A percentile compares a stretch with the other conserved stretches of the same genome.
Conservation (phyloP, 2,113 vertebrate species). For the Fregetta grallaria region DNA sequence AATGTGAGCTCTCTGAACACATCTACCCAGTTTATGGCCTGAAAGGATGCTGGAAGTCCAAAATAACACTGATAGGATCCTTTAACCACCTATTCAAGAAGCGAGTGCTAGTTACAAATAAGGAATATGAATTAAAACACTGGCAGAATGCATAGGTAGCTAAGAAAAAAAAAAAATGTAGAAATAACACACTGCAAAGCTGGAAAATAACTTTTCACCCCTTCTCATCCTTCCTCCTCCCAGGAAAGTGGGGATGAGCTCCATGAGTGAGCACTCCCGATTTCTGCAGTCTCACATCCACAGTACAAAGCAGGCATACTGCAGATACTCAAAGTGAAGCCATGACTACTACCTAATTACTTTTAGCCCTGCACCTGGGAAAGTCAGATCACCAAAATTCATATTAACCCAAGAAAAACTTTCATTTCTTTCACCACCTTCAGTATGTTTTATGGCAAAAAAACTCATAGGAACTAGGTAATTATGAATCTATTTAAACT, state of each 20-base stretch:
- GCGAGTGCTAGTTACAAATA: background rate
- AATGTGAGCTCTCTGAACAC: background rate
- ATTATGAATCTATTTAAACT: background rate
- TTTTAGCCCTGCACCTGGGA: background rate
- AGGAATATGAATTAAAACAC: background rate
- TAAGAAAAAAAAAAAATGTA: background rate
- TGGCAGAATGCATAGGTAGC: background rate
- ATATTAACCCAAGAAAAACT: background rate
- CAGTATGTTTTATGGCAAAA: background rate
- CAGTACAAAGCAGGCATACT: background rate
- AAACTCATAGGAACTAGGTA: background rate
- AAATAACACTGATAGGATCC: background rate
- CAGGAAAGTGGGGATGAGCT: background rate
- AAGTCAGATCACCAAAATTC: background rate
- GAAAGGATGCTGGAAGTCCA: background rate
- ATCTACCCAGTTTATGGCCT: background rate
- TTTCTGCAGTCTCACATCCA: background rate
- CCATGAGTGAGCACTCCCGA: background rate
- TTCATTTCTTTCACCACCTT: background rate
- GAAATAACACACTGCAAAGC: background rate
- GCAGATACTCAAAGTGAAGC: background rate
- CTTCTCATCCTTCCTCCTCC: background rate
- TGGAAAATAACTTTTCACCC: background rate
- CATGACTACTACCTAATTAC: background rate
- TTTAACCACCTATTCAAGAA: background rate